Conservation (phyloP, 2,888 invertebrate genomes). For the Orgyia antiqua region DNA sequence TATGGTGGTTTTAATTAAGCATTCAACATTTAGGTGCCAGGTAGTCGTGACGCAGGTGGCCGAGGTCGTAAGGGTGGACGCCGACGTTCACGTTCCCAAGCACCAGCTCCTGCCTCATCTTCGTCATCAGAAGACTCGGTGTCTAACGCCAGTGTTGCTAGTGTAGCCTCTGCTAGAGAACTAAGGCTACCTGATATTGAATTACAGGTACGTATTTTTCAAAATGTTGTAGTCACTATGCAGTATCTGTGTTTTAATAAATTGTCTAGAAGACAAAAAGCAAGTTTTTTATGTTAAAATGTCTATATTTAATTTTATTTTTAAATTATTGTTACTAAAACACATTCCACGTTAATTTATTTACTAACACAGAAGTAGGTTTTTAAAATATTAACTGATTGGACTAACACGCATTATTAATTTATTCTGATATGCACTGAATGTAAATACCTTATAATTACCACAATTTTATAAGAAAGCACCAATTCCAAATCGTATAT, state of each 20-base stretch:
- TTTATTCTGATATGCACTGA: no score
- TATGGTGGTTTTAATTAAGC: no score
- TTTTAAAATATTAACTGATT: no score
- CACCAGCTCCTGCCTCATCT: conserved; percentile 61
- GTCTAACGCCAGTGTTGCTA: conserved; percentile 65
- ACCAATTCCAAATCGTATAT: no score
- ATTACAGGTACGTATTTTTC: conserved; percentile 49
- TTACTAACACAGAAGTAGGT: no score
- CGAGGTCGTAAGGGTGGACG: conserved; percentile 59
- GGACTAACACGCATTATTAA: no score
- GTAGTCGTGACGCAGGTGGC: conserved; percentile 39
- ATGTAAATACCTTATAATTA: no score
- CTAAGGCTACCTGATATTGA: conserved; percentile 59
- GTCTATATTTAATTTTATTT: no score
- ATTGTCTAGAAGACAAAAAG: conserved; percentile 3
- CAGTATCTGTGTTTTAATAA: neutral
- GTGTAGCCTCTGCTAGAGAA: conserved; percentile 65
- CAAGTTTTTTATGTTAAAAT: no score
- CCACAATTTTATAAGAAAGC: no score
- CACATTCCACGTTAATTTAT: no score
- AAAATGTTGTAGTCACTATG: conserved; percentile 8
- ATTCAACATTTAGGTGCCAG: conserved; percentile 51
- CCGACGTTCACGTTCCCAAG: conserved; percentile 63
- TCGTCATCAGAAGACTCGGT: conserved; percentile 62
- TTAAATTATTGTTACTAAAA: no score